Base-by-base conservation (phyloP, 2,797 vertebrate species). In the Gallinago nigripennis region DNA sequence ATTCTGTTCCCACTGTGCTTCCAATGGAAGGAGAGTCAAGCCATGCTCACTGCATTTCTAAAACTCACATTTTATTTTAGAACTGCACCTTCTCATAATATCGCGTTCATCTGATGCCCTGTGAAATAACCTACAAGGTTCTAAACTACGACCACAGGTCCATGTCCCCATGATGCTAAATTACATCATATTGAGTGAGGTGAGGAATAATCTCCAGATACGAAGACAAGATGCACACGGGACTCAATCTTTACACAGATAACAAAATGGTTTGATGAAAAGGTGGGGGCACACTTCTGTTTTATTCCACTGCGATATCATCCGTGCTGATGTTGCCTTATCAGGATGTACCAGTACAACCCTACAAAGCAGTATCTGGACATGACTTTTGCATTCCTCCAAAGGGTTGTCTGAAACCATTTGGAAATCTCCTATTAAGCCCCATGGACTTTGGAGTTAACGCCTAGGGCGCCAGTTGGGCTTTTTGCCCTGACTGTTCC, bases 61-160 rank as follows among this genome's bases (percentile, higher is more conserved):
- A 72, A 82, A 7, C 28, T 58, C 54, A 31, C 2, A 1, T 51
- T 79, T 66, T n/a, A 12, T 63, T 72, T 72, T 21, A 61, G 65
- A 81, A 30, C 25, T 27, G 28, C 53, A 28, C 12, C 35, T 43
- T 72, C 39, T 68, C 30, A 11, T 51, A 28, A 28, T 28, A n/a
- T 45, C 39, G 30, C 1, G 1, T 65, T 83, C 0, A 0, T 20
- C 27, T 28, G 56, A 57, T 53, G 48, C 43, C 45, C 57, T 25
- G 25, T 27, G 70, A 12, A 95, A 63, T 28, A 30, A 39, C 24
- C 72, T 48, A 20, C 61, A 58, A 28, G 79, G 45, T 31, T 60
- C 64, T 43, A 17, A 65, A 12, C 50, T 25, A 30, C 0, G 0
- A 9, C 41, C 61, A 12, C 37, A 50, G 76, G 20, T 19, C 10